Evolutionary conservation across 2,113 vertebrate species (phyloP).

Genomic region (Formicarius rufipectus): DNA sequence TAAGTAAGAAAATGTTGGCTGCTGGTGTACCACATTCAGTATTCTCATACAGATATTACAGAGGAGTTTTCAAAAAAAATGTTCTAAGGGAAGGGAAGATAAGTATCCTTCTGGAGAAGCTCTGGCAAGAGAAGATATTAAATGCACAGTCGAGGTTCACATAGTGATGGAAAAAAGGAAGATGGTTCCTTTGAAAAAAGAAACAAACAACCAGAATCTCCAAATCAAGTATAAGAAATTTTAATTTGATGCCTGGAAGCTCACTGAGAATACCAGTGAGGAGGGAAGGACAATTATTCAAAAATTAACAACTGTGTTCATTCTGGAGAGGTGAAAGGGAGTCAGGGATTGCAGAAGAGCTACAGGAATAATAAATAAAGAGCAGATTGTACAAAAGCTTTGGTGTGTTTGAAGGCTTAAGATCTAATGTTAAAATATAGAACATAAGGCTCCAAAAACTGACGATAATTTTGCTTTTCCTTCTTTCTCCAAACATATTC

Average conservation of each 20-base stretch:
- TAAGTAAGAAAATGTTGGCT: not conserved
- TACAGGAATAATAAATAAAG: not conserved
- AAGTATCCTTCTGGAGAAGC: not conserved
- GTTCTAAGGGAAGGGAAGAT: not conserved
- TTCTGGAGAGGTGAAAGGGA: not conserved
- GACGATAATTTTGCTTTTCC: not conserved
- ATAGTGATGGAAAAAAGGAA: not conserved
- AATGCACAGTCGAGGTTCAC: not conserved
- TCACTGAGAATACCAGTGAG: not conserved
- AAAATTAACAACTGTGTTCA: not conserved
- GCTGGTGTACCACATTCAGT: not conserved
- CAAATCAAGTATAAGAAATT: not conserved
- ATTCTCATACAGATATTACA: not conserved
- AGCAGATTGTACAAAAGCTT: not conserved
- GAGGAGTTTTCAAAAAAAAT: not conserved
- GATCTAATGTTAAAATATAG: not conserved
- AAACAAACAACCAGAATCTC: not conserved
- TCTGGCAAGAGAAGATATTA: not conserved
- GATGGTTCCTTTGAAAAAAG: not conserved
- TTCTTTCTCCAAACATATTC: not conserved
- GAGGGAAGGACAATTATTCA: not conserved
- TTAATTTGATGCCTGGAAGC: not conserved
- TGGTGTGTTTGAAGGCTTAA: not conserved
- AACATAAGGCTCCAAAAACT: not conserved
- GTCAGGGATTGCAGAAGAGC: not conserved